These are phyloP conservation scores for Dryobota labecula DNA, from an alignment of 2,888 invertebrate species.

Conservation along the genomic window DNA sequence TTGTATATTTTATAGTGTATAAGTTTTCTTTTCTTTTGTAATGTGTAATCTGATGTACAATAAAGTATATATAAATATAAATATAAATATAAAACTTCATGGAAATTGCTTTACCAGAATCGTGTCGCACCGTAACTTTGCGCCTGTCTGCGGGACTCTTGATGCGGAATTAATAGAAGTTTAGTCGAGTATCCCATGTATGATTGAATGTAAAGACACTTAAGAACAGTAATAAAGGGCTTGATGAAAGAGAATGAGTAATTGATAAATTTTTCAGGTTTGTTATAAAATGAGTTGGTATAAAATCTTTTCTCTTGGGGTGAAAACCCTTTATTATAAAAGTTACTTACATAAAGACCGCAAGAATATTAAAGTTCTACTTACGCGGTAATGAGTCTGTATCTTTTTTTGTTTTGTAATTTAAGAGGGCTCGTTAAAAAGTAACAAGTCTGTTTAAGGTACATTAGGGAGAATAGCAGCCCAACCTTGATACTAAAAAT, in stretches of 20 bases:
- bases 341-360: slow-evolving; percentile 35
- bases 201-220: slow-evolving; percentile 13
- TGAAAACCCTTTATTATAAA: slow-evolving; percentile 21
- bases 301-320: slow-evolving; percentile 7
- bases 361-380: slow-evolving; percentile 7
- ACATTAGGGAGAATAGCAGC: not conserved
- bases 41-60: no score
- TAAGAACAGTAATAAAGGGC: not conserved
- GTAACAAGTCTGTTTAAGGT: not conserved
- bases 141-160: no score
- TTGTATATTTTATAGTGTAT: no score
- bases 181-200: not conserved
- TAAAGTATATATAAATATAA: no score
- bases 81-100: no score
- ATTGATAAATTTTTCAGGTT: slow-evolving; percentile 10
- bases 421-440: slow-evolving; percentile 9
- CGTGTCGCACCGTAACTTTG: no score
- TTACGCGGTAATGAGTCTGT: not conserved
- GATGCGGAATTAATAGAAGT: slow-evolving; percentile 11
- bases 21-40: no score
- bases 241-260: slow-evolving; percentile 16
- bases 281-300: slow-evolving; percentile 8
- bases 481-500: no score
- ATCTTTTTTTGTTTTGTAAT: slow-evolving; percentile 16
- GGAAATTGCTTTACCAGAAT: no score